Percentiles rank a stretch among this genome's conserved stretches.
These are phyloP conservation scores for Danaus chrysippus DNA, from an alignment of 2,888 invertebrate genomes.

Conservation along the genomic window DNA sequence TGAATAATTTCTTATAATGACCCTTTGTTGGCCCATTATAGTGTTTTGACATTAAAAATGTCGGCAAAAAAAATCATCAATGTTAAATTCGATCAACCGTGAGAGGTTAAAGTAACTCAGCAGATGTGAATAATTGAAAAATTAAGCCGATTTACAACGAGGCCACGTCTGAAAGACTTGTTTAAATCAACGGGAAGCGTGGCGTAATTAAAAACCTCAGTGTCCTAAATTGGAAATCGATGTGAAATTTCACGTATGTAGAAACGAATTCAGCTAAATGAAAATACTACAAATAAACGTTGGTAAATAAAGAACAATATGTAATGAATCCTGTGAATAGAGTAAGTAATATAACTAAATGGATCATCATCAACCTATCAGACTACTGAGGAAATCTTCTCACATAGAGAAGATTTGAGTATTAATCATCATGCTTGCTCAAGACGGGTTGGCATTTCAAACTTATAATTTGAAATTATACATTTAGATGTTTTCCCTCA, in stretches of 20 bases:
- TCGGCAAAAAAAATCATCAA: constrained; percentile 13
- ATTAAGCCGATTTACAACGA: constrained; percentile 50
- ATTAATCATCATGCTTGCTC: too few relatives aligned
- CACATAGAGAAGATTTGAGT: too few relatives aligned
- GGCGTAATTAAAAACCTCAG: constrained; percentile 5
- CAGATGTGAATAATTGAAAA: constrained; percentile 50
- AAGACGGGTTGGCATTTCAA: too few relatives aligned
- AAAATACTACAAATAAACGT: neutral
- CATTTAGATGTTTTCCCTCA: too few relatives aligned
- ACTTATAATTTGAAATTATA: too few relatives aligned
- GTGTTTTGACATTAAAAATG: neutral
- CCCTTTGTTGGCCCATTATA: constrained; percentile 5
- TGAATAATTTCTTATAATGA: constrained; percentile 7
- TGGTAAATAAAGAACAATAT: neutral
- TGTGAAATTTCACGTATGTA: neutral
- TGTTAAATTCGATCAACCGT: constrained; percentile 30
- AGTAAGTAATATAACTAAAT: too few relatives aligned
- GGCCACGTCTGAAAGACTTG: constrained; percentile 43
- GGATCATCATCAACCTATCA: too few relatives aligned
- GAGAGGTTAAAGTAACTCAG: constrained; percentile 31
- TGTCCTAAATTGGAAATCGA: constrained; percentile 3
- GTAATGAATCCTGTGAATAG: neutral
- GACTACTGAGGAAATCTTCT: too few relatives aligned
- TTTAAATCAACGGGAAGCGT: constrained; percentile 25
- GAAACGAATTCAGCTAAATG: neutral